Conservation (phyloP, 2,888 invertebrate species). For the Pachymerium ferrugineum region DNA sequence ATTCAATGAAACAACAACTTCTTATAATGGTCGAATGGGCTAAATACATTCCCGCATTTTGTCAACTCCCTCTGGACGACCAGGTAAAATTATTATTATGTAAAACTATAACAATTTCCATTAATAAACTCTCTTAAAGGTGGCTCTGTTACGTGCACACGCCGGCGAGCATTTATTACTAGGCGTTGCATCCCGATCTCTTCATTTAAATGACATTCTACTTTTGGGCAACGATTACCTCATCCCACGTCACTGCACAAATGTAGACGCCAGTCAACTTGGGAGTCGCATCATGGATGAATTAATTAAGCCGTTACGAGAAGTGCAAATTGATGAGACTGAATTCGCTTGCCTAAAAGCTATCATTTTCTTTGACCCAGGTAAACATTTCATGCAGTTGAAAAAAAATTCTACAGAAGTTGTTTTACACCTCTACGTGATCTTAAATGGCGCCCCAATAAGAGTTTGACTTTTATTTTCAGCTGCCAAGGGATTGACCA, state of each 20-base stretch:
- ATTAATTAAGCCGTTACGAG: slow-evolving; percentile 85
- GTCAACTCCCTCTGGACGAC: slow-evolving; percentile 87
- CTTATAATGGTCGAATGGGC: slow-evolving; percentile 97
- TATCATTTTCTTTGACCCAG: slow-evolving; percentile 97
- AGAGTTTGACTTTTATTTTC: slow-evolving; percentile 36
- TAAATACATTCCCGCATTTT: slow-evolving; percentile 95
- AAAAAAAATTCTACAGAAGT: too few species aligned
- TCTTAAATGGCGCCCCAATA: not conserved
- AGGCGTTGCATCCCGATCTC: slow-evolving; percentile 87
- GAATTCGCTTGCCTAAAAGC: slow-evolving; percentile 98
- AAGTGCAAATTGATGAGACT: slow-evolving; percentile 92
- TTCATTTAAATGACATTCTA: slow-evolving; percentile 84
- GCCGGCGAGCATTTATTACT: slow-evolving; percentile 91
- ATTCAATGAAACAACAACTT: slow-evolving; percentile 96
- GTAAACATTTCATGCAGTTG: slow-evolving; percentile 53
- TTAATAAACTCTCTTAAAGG: slow-evolving; percentile 52
- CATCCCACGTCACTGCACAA: slow-evolving; percentile 72
- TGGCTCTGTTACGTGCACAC: slow-evolving; percentile 88
- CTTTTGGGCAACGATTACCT: slow-evolving; percentile 93
- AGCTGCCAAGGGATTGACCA: slow-evolving; percentile 90
- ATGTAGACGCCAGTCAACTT: slow-evolving; percentile 85
- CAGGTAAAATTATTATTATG: slow-evolving; percentile 58
- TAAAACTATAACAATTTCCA: not conserved
- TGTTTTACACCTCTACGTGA: not conserved
- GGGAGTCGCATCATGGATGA: slow-evolving; percentile 94